A percentile compares a stretch with the other conserved stretches of the same genome.
These are phyloP conservation scores for Thunnus albacares DNA, from an alignment of 2,797 vertebrate species.

Conservation along the genomic window DNA sequence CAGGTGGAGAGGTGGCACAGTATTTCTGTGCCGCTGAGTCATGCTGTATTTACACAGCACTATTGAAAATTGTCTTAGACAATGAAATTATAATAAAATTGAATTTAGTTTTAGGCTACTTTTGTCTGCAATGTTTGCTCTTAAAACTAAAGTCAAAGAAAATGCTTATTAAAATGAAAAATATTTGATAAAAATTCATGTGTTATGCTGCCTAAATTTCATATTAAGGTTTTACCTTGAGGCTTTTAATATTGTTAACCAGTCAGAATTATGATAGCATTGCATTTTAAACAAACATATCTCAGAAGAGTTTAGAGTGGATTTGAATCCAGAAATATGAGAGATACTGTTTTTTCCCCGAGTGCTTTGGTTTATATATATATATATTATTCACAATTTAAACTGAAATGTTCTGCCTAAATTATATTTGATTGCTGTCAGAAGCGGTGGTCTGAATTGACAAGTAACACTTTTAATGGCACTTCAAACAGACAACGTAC, in stretches of 20 bases:
- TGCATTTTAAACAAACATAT: neutral
- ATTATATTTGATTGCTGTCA: neutral
- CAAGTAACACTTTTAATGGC: neutral
- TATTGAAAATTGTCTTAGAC: neutral
- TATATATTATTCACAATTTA: neutral
- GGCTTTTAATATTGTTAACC: neutral
- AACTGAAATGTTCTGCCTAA: neutral
- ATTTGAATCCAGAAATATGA: neutral
- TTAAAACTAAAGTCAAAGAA: neutral
- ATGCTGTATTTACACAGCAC: conserved; percentile 37
- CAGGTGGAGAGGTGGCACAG: conserved; percentile 57
- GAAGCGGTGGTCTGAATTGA: neutral
- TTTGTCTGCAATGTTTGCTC: neutral
- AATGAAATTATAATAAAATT: neutral
- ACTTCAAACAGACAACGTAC: neutral
- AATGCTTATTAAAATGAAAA: neutral
- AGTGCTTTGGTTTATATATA: neutral
- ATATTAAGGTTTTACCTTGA: neutral
- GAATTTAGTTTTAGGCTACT: neutral
- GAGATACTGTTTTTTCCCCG: neutral
- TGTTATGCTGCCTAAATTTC: neutral
- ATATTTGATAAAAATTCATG: neutral
- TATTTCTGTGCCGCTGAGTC: conserved; percentile 66
- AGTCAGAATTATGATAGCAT: neutral
- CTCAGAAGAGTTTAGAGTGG: neutral